Percentiles rank a stretch among this genome's conserved stretches.
Conservation (phyloP, 2,797 vertebrate genomes). For the Galagoides demidoff region DNA sequence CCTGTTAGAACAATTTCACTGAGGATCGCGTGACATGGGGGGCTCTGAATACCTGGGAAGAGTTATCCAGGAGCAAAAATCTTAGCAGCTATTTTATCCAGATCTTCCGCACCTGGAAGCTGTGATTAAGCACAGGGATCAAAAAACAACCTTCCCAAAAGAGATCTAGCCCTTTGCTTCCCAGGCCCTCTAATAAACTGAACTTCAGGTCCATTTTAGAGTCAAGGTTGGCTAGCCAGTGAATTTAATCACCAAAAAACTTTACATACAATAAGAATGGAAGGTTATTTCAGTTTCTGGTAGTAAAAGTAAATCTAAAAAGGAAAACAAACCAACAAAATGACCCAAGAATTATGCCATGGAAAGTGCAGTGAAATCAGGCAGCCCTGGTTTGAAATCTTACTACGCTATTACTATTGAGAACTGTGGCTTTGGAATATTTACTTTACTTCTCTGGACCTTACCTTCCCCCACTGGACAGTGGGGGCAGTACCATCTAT, state of each 20-base stretch:
- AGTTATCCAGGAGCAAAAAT: background rate
- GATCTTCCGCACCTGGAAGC: background rate
- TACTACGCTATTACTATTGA: background rate
- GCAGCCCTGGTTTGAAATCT: background rate
- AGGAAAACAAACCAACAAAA: background rate
- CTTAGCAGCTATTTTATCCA: background rate
- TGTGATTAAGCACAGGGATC: background rate
- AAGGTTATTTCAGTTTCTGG: background rate
- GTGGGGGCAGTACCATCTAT: background rate
- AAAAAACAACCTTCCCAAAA: background rate
- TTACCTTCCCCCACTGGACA: background rate
- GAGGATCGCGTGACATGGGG: background rate
- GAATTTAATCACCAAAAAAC: constrained; percentile 1
- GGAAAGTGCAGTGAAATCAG: background rate
- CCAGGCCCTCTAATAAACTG: background rate
- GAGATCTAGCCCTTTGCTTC: background rate
- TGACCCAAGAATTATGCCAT: background rate
- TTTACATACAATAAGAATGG: background rate
- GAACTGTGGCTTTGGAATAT: background rate
- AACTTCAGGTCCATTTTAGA: background rate
- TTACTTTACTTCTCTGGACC: background rate
- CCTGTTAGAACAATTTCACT: background rate
- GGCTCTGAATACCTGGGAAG: background rate
- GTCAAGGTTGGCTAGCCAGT: background rate
- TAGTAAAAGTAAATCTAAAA: constrained; percentile 13